A percentile compares a stretch with the other conserved stretches of the same genome.
phyloP scores from a whole-genome alignment of 2,113 vertebrate genomes.

The Saccopteryx bilineata region DNA sequence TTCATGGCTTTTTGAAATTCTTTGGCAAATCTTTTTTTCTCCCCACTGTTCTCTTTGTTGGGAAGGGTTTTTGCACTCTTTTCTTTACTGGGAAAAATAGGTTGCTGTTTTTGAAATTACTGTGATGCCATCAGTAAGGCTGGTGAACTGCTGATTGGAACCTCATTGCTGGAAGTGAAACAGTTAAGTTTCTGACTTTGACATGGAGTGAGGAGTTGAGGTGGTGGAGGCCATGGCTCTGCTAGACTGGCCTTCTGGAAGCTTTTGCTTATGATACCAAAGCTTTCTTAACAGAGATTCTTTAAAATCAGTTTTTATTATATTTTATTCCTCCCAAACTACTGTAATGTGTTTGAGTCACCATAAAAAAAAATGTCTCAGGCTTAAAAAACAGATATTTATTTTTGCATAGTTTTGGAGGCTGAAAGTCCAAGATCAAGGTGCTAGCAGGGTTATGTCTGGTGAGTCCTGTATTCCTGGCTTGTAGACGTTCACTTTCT shows the following conservation, averaged over 20 bases:
- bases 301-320: background rate
- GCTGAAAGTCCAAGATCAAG: background rate
- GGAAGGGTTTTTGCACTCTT: conserved; percentile 49
- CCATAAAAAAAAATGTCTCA: background rate
- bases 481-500: background rate
- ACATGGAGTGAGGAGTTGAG: background rate
- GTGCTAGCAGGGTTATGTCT: background rate
- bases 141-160: background rate
- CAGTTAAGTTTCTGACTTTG: conserved; percentile 49
- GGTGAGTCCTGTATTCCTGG: background rate
- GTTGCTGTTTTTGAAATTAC: conserved; percentile 63
- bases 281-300: background rate
- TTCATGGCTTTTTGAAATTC: conserved; percentile 71
- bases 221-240: background rate
- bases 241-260: background rate
- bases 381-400: background rate
- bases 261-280: background rate
- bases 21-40: conserved; percentile 11
- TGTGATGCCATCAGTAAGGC: conserved; percentile 24
- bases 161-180: background rate
- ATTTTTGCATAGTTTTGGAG: background rate
- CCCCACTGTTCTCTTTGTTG: conserved; percentile 5
- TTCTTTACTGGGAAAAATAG: conserved; percentile 65
- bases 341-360: background rate
- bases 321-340: background rate